phyloP scores from a whole-genome alignment of 2,113 vertebrate species.

The Myrmophylax atrothorax region DNA sequence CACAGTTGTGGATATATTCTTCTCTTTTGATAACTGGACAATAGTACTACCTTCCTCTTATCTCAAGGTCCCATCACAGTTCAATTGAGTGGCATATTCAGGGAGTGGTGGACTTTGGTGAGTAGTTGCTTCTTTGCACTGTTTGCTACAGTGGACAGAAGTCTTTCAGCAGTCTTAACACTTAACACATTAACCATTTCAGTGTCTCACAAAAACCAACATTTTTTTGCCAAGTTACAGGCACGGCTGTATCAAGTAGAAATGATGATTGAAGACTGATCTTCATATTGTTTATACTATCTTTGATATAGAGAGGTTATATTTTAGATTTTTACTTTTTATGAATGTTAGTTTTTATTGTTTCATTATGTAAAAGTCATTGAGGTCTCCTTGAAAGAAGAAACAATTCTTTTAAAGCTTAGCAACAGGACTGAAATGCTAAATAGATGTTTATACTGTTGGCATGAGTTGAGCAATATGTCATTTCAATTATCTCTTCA shows the following conservation, averaged over 20 bases:
- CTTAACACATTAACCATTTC: neutral
- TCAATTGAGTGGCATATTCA: too few relatives aligned
- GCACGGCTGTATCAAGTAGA: neutral
- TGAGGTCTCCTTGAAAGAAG: neutral
- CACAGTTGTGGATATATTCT: too few relatives aligned
- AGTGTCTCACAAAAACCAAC: neutral
- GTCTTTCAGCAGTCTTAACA: neutral
- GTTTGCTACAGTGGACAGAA: neutral
- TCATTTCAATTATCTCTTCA: slow-evolving; percentile 36
- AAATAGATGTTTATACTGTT: slow-evolving; percentile 11
- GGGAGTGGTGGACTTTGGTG: neutral
- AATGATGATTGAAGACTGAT: neutral
- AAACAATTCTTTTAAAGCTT: neutral
- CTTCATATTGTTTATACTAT: neutral
- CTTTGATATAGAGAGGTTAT: neutral
- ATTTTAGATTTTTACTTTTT: neutral
- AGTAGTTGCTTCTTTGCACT: neutral
- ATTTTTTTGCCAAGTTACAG: neutral
- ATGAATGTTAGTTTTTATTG: neutral
- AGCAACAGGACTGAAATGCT: neutral
- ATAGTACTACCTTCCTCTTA: too few relatives aligned
- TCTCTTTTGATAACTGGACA: too few relatives aligned
- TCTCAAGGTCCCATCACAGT: too few relatives aligned
- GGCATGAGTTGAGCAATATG: slow-evolving; percentile 7
- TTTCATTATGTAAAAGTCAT: neutral